Evolutionary conservation across 2,113 vertebrate genomes (phyloP).

Genomic region (Lampris megalopsis): DNA sequence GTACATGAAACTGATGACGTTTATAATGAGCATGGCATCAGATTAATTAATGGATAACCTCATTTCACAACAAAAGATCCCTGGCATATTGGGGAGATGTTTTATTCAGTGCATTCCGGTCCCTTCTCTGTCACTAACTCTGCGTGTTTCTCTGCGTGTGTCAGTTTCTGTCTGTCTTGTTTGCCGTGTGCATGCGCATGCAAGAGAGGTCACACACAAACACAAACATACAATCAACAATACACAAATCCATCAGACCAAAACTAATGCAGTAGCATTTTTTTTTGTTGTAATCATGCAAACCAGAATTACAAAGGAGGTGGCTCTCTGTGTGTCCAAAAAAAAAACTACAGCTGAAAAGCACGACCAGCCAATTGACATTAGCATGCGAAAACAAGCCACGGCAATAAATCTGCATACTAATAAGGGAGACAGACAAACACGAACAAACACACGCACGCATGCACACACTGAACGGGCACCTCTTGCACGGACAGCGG

Average conservation of each 20-base stretch:
- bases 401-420: conserved; percentile 52
- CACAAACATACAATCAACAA: conserved; percentile 9
- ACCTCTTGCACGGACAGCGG: conserved; percentile 67
- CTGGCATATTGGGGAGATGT: conserved; percentile 33
- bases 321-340: conserved; percentile 49
- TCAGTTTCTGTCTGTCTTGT: neutral
- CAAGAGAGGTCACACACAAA: conserved; percentile 12
- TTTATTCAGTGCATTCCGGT: conserved; percentile 41
- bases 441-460: neutral
- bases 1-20: neutral
- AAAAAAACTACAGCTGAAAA: conserved; percentile 32
- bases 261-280: conserved; percentile 44
- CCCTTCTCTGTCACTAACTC: conserved; percentile 1
- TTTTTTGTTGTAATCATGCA: conserved; percentile 46
- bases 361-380: conserved; percentile 46
- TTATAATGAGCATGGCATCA: neutral
- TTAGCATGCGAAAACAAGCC: conserved; percentile 68
- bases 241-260: conserved; percentile 41
- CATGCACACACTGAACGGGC: conserved; percentile 55
- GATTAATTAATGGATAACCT: conserved; percentile 51
- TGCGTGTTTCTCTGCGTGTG: no score
- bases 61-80: conserved; percentile 59
- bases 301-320: conserved; percentile 42
- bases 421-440: conserved; percentile 62
- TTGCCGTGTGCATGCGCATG: neutral